Evolutionary conservation across 2,797 vertebrate genomes (phyloP), one percentile per base, ranked within the genome.

Genomic region (Leuciscus waleckii): DNA sequence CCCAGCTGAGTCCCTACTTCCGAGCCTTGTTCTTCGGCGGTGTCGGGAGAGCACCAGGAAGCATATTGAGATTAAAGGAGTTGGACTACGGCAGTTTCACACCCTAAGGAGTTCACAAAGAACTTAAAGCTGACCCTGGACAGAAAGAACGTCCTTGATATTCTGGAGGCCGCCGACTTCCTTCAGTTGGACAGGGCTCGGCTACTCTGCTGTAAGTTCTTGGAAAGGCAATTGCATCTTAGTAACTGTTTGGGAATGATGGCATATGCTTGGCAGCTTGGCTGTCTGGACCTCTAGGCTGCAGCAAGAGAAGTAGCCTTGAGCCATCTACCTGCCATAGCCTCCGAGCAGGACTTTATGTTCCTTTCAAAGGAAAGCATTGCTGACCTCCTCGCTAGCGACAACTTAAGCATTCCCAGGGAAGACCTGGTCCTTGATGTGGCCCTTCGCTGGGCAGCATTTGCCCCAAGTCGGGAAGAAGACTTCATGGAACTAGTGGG

Each of bases 221-320:
- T 98, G 85, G 96, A 97, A 88, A 90, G 97, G 37, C 95, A 98
- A 90, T 91, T 98, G 79, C 96, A 96, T 58, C 88, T 97, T 68
- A 96, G 94, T 73, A 98, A 98, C 92, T 97, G 97, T 88, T 89
- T 98, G 91, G 95, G 96, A 54, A 94, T 97, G 93, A 95, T 97
- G 96, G 91, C 90, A 19, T 97, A 96, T 8, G 94, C 96, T 0
- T 96, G 95, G 95, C 94, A 91, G 19, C 94, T 95, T 75, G 95
- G 95, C 54, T 97, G 95, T 65, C n/a, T 37, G n/a, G 94, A 94
- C 51, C 94, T 98, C 21, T 91, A 94, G 3, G 46, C 41, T 0
- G 94, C 94, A 11, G 96, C 97, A 0, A 85, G 93, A 39, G 92
- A 94, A 0, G 97, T 98, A 83, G 96, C 90, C 10, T 95, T 97